Conservation (phyloP, 2,888 invertebrate genomes). For the Callyntrura guangdongensis region DNA sequence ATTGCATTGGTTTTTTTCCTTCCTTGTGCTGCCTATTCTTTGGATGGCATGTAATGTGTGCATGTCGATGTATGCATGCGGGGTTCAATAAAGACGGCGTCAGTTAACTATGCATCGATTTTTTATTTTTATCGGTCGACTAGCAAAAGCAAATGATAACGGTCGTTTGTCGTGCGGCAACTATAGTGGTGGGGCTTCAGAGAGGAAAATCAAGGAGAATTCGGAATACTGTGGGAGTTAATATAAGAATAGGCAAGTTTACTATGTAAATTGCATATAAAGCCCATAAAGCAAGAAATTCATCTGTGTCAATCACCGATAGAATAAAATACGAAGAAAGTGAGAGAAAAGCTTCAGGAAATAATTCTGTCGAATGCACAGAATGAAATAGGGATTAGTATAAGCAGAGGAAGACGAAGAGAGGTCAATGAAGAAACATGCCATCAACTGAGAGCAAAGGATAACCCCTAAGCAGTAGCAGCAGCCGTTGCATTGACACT, state of each 20-base stretch:
- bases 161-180: constrained; percentile 29
- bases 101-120: constrained; percentile 50
- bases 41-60: constrained; percentile 25
- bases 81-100: constrained; percentile 59
- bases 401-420: background rate
- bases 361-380: background rate
- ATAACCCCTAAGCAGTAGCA: background rate
- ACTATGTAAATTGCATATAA: constrained; percentile 41
- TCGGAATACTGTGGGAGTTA: too few relatives aligned
- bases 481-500: background rate
- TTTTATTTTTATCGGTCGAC: constrained; percentile 45
- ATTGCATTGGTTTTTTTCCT: constrained; percentile 38
- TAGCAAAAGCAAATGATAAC: constrained; percentile 39
- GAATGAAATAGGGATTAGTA: background rate
- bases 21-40: constrained; percentile 1
- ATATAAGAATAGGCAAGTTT: background rate
- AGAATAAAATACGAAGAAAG: background rate
- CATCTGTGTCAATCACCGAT: constrained; percentile 57
- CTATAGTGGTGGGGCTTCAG: background rate
- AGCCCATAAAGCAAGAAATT: constrained; percentile 9
- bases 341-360: background rate
- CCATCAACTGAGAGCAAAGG: too few relatives aligned
- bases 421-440: background rate
- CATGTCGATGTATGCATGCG: background rate
- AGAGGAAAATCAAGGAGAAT: background rate